Evolutionary conservation across 2,797 vertebrate genomes (phyloP).

Genomic region (Pterois miles): DNA sequence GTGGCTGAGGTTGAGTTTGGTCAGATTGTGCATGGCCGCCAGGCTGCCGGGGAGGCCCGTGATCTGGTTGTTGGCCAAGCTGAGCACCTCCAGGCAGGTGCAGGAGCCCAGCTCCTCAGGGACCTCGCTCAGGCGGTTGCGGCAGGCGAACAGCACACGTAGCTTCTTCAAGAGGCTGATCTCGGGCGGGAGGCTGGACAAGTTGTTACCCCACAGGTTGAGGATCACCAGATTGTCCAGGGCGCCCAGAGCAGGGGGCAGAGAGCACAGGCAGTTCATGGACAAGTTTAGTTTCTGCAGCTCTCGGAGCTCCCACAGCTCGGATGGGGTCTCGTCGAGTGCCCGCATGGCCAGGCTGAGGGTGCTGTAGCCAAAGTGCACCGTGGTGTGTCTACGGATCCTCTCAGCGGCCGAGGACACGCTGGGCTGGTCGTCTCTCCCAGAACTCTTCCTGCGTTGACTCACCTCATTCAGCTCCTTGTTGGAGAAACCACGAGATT

Average conservation of each 20-base stretch:
- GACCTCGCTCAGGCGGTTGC: conserved; percentile 90
- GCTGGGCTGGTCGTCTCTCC: conserved; percentile 70
- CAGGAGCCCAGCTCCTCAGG: conserved; percentile 91
- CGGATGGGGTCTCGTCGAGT: conserved; percentile 85
- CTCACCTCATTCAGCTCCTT: conserved; percentile 72
- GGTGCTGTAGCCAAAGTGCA: conserved; percentile 85
- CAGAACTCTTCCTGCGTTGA: conserved; percentile 56
- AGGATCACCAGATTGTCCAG: conserved; percentile 90
- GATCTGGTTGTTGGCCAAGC: conserved; percentile 92
- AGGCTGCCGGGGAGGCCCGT: conserved; percentile 86
- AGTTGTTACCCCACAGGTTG: conserved; percentile 90
- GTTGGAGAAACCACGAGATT: conserved; percentile 76
- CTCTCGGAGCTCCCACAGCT: conserved; percentile 91
- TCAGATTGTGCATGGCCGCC: conserved; percentile 82
- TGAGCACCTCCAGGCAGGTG: conserved; percentile 89
- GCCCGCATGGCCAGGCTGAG: conserved; percentile 91
- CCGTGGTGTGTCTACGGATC: conserved; percentile 80
- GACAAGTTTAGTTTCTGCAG: conserved; percentile 95
- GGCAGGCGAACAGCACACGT: conserved; percentile 90
- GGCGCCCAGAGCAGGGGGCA: conserved; percentile 85
- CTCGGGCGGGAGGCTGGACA: conserved; percentile 89
- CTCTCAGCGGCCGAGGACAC: conserved; percentile 78
- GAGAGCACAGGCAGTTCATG: conserved; percentile 84
- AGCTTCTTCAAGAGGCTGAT: conserved; percentile 89
- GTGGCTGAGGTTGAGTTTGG: conserved; percentile 94